Percentiles rank a stretch among this genome's conserved stretches.
phyloP scores from a whole-genome alignment of 2,113 vertebrate species.

The Vulpes lagopus region DNA sequence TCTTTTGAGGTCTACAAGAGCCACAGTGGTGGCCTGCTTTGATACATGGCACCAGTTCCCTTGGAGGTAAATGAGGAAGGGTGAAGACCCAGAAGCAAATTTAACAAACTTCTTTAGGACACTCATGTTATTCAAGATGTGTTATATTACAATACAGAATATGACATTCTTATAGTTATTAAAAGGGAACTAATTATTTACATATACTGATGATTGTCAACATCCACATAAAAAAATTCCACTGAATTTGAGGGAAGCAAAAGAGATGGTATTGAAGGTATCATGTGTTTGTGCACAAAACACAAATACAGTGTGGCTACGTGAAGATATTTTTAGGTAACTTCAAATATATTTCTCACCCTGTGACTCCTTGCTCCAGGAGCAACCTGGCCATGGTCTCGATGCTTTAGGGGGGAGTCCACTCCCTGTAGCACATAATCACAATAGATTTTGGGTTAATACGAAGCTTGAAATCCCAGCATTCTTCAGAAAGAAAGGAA shows the following conservation, averaged over 20 bases:
- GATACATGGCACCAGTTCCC: not conserved
- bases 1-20: not conserved
- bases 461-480: not conserved
- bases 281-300: not conserved
- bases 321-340: not conserved
- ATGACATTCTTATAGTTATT: conserved; percentile 36
- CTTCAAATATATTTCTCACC: not conserved
- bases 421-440: not conserved
- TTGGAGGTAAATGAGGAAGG: not conserved
- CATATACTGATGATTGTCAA: not conserved
- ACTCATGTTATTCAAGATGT: not conserved
- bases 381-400: not conserved
- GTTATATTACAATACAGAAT: not conserved
- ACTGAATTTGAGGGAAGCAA: not conserved
- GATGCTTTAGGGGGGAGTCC: not conserved
- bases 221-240: not conserved
- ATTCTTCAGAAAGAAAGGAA: not conserved
- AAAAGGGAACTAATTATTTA: conserved; percentile 22
- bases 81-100: not conserved
- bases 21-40: not conserved
- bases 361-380: not conserved
- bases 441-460: not conserved
- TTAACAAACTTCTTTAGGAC: not conserved
- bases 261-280: not conserved
- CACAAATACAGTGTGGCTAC: not conserved